phyloP scores from a whole-genome alignment of 2,888 invertebrate genomes.

The Dolomedes plantarius region DNA sequence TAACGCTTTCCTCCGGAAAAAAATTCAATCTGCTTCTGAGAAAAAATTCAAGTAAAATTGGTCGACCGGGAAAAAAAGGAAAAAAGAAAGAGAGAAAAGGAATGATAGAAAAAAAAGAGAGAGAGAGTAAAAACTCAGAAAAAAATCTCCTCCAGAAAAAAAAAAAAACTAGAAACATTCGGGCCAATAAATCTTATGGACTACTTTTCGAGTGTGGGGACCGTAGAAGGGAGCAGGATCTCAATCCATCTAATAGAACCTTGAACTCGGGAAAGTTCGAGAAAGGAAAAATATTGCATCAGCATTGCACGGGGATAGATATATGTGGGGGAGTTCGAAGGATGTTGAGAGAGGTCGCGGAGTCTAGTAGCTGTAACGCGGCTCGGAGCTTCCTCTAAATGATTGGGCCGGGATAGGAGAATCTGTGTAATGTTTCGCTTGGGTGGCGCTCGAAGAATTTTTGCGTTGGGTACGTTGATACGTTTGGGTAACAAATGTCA shows the following conservation, averaged over 20 bases:
- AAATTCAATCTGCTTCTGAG: too few relatives aligned
- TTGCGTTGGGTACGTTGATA: neutral
- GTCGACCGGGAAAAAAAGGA: neutral
- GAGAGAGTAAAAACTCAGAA: neutral
- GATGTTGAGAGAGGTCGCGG: neutral
- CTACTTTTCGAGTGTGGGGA: neutral
- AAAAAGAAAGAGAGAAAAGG: constrained; percentile 1
- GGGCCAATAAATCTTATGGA: constrained; percentile 53
- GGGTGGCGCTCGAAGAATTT: neutral
- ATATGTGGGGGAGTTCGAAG: neutral
- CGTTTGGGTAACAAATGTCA: neutral
- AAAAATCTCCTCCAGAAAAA: neutral
- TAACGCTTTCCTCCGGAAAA: too few relatives aligned
- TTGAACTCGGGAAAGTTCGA: constrained; percentile 61
- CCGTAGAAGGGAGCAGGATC: constrained; percentile 51
- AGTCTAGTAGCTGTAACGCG: neutral
- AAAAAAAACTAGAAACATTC: neutral
- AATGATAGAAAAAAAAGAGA: constrained; percentile 5
- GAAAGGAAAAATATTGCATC: constrained; percentile 32
- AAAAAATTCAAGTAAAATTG: neutral
- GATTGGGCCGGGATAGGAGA: neutral
- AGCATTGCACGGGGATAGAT: constrained; percentile 6
- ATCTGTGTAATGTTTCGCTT: neutral
- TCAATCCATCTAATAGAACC: constrained; percentile 59
- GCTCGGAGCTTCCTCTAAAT: neutral